These are phyloP conservation scores for Falco cherrug DNA, from an alignment of 2,797 vertebrate genomes.

Conservation along the genomic window DNA sequence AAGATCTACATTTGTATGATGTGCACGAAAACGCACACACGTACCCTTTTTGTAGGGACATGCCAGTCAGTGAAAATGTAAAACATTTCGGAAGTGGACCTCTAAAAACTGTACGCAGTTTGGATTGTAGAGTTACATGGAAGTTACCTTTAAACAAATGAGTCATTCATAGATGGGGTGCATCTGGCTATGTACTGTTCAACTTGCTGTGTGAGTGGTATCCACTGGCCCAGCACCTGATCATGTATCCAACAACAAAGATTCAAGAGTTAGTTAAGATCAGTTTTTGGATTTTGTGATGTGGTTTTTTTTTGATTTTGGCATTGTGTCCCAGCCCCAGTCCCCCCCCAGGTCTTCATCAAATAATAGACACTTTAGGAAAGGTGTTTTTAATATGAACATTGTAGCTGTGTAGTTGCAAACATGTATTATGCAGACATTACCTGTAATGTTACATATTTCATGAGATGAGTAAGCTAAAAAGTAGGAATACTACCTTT, in stretches of 20 bases:
- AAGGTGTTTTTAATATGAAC: background rate
- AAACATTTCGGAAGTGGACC: background rate
- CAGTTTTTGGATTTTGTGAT: background rate
- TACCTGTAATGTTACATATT: background rate
- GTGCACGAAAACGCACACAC: background rate
- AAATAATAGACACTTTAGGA: background rate
- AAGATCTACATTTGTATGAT: background rate
- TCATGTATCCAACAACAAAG: background rate
- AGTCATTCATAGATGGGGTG: background rate
- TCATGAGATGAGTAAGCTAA: background rate
- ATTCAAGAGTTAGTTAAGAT: background rate
- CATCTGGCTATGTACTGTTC: background rate
- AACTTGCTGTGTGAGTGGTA: background rate
- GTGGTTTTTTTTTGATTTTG: background rate
- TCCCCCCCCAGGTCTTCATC: background rate
- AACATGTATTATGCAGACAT: background rate
- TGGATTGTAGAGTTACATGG: background rate
- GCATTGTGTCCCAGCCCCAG: too few relatives aligned
- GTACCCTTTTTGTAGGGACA: background rate
- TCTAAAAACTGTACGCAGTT: background rate
- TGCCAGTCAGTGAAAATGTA: background rate
- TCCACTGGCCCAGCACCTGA: background rate
- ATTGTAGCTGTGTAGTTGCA: background rate
- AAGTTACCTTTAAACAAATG: background rate
- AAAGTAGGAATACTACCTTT: background rate